These are phyloP conservation scores for Rhingia campestris DNA, from an alignment of 2,888 invertebrate genomes.

Conservation along the genomic window DNA sequence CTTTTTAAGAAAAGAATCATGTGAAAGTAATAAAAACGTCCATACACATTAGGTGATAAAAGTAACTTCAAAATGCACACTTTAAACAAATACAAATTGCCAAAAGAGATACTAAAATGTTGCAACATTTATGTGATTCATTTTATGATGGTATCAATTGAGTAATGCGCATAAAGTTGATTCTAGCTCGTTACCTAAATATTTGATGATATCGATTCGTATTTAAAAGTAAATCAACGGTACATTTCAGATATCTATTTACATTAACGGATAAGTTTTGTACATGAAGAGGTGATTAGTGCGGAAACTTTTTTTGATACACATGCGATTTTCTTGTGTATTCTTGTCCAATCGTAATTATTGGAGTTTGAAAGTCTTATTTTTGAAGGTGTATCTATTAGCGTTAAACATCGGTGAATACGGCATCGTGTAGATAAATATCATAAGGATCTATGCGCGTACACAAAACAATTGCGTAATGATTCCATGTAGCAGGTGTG, in stretches of 20 bases:
- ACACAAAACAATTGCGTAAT: not conserved
- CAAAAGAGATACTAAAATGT: constrained; percentile 45
- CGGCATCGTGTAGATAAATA: not conserved
- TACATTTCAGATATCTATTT: constrained; percentile 22
- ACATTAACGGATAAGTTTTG: constrained; percentile 44
- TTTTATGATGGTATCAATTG: constrained; percentile 59
- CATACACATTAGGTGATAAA: constrained; percentile 61
- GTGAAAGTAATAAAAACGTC: constrained; percentile 50
- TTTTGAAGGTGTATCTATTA: not conserved
- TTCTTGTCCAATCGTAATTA: constrained; percentile 26
- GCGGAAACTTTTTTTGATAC: constrained; percentile 17
- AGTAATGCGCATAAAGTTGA: constrained; percentile 19
- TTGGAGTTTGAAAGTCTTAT: constrained; percentile 7
- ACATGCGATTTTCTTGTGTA: constrained; percentile 35
- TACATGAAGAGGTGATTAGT: constrained; percentile 63
- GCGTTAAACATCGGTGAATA: not conserved
- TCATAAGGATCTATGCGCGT: not conserved
- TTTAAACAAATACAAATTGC: constrained; percentile 29
- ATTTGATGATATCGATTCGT: constrained; percentile 54
- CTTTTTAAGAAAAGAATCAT: constrained; percentile 28
- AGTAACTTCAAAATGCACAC: constrained; percentile 46
- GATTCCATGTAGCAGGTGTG: not conserved
- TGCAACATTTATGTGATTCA: constrained; percentile 42
- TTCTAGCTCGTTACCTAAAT: constrained; percentile 50
- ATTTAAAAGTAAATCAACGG: constrained; percentile 14